phyloP scores from a whole-genome alignment of 2,113 vertebrate genomes.

The Cisticola juncidis region DNA sequence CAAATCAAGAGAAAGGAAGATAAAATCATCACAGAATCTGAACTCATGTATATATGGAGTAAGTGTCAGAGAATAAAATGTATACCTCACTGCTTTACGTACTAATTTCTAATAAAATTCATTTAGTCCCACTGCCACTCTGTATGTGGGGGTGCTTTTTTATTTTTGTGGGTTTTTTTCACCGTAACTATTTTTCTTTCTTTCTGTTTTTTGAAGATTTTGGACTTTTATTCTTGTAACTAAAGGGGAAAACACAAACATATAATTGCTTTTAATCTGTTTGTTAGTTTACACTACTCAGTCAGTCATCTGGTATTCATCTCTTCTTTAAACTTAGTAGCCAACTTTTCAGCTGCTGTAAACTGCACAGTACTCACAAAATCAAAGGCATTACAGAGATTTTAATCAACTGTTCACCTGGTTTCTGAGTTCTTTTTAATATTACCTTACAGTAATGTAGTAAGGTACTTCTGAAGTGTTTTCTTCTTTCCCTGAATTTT shows the following conservation, averaged over 20 bases:
- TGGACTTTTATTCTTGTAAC: background rate
- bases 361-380: background rate
- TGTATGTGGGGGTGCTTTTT: rapidly evolving
- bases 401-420: background rate
- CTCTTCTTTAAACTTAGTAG: background rate
- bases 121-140: background rate
- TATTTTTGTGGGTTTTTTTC: background rate
- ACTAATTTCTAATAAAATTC: background rate
- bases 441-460: background rate
- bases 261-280: background rate
- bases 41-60: background rate
- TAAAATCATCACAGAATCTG: background rate
- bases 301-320: background rate
- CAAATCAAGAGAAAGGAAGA: background rate
- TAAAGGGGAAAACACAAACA: background rate
- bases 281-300: background rate
- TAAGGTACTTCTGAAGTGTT: background rate
- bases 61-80: background rate
- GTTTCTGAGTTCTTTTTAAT: background rate
- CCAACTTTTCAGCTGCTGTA: background rate
- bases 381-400: background rate
- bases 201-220: background rate
- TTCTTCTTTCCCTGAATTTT: background rate
- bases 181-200: background rate
- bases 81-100: background rate